Base-by-base conservation (phyloP, 2,888 invertebrate species). In the Atethmia centrago region DNA sequence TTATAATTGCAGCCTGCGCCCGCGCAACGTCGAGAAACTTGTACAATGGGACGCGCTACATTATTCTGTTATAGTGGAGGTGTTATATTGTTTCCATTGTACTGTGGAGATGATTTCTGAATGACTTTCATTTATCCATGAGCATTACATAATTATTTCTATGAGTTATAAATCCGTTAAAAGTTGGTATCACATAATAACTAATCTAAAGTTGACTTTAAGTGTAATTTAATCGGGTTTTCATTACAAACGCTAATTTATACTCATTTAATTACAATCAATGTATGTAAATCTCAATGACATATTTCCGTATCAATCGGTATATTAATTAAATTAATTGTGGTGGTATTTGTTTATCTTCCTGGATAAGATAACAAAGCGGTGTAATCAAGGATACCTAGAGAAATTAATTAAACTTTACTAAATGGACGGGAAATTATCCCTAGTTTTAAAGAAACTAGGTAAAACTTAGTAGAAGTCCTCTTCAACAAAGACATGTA, bases 1-100 rank as follows among this genome's bases (percentile, higher is more conserved):
- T 85, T 90, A 83, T 89, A 90, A 87, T 87, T 87, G 83, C 79
- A 49, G 31, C 36, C 61, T 75, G 79, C 79, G 79, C 69, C 21
- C 47, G 83, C 74, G 76, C 80, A 77, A 74, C 75, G 71, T 68
- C 70, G 73, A 67, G 71, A 76, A 85, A 74, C 84, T 71, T 71
- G 71, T 73, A 82, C 86, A 81, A 83, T 87, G 75, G 51, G 67
- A 79, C 47, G 51, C 66, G 66, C 73, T 62, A 66, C 36, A 40
- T 56, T 82, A 85, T 82, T 77, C 65, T 72, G 71, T 78, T 77
- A 68, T 49, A 74, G 21, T 83, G 74, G 61, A 63, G 31, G 71
- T 69, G 40, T 55, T 70, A 53, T 71, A 66, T 69, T 74, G 77
- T 87, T 80, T 87, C 85, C 84, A 86, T 76, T 78, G 36, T 75